A percentile compares a stretch with the other conserved stretches of the same genome.
Evolutionary conservation across 2,113 vertebrate species (phyloP).

Genomic region (Erpornis zantholeuca): DNA sequence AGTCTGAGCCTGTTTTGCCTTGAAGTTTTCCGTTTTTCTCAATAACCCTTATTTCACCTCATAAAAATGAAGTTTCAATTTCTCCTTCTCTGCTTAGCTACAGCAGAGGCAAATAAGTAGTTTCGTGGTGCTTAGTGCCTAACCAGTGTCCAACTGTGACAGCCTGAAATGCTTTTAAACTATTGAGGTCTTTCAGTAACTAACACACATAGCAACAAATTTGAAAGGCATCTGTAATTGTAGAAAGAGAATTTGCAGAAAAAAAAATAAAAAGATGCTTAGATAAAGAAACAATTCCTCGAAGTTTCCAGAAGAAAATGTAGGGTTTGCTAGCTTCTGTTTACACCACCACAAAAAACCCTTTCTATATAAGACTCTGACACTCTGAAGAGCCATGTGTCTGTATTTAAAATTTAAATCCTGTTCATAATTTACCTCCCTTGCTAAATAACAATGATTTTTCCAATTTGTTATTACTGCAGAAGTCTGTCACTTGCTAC

Average conservation of each 20-base stretch:
- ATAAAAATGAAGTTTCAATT: too few relatives aligned
- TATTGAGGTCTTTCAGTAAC: neutral
- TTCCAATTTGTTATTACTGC: neutral
- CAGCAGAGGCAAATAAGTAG: too few relatives aligned
- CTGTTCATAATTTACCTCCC: neutral
- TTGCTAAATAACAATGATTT: neutral
- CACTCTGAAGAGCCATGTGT: accelerated
- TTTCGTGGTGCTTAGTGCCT: too few relatives aligned
- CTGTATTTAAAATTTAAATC: neutral
- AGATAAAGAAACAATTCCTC: neutral
- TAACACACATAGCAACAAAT: neutral
- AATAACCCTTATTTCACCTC: too few relatives aligned
- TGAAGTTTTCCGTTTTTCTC: too few relatives aligned
- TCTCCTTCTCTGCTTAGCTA: too few relatives aligned
- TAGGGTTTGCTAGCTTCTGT: neutral
- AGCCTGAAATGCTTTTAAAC: neutral
- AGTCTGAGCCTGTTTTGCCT: too few relatives aligned
- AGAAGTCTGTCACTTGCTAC: neutral
- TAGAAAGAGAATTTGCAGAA: neutral
- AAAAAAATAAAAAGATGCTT: neutral
- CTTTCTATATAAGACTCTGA: neutral
- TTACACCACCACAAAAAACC: neutral
- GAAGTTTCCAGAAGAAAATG: neutral
- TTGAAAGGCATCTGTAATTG: neutral
- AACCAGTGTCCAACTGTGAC: too few relatives aligned